Percentiles rank a stretch among this genome's conserved stretches.
Conservation (phyloP, 2,888 invertebrate genomes). For the Polydrusus tereticollis region DNA sequence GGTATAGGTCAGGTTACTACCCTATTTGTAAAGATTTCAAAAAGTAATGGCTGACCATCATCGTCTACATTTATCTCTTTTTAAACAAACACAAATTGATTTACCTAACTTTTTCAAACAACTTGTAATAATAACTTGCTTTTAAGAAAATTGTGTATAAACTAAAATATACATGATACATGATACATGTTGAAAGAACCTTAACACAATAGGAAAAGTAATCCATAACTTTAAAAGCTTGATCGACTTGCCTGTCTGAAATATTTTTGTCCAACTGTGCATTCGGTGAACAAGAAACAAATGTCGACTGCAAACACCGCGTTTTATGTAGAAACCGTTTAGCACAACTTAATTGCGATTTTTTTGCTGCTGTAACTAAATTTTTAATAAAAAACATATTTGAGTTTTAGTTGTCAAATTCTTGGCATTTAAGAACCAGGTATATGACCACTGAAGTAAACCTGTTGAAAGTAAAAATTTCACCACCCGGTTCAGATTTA, state of each 20-base stretch:
- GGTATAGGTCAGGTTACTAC: no score
- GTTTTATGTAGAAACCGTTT: background rate
- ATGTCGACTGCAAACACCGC: background rate
- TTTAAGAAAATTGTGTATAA: no score
- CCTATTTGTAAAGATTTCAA: no score
- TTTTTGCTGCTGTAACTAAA: background rate
- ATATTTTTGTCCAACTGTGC: constrained; percentile 68
- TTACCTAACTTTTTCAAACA: no score
- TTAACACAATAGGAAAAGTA: no score
- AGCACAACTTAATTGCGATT: background rate
- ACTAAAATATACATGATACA: no score
- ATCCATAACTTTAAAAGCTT: no score
- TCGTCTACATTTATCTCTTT: no score
- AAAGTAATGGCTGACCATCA: no score
- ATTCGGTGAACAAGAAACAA: constrained; percentile 54
- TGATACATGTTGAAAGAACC: no score
- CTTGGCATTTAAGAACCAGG: background rate
- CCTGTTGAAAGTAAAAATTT: background rate
- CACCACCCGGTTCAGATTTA: background rate
- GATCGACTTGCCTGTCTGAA: constrained; percentile 66
- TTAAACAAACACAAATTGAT: no score
- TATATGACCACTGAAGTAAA: background rate
- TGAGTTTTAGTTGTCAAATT: background rate
- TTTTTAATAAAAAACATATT: constrained; percentile 10
- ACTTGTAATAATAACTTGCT: no score